A percentile compares a stretch with the other conserved stretches of the same genome.
These are phyloP conservation scores for Holotrichia oblita DNA, from an alignment of 1,140 invertebrate genomes.

Conservation along the genomic window DNA sequence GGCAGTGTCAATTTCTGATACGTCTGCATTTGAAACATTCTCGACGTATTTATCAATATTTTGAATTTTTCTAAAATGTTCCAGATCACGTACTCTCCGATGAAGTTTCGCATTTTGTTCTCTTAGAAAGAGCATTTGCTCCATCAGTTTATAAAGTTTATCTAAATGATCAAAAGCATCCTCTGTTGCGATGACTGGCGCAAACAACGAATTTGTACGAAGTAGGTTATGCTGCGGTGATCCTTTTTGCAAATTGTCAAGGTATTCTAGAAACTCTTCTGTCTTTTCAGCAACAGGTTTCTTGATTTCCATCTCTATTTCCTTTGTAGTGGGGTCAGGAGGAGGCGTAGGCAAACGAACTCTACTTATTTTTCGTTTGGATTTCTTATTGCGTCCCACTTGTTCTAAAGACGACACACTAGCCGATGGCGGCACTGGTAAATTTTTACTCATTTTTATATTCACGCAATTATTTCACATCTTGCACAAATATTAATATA, in stretches of 20 bases:
- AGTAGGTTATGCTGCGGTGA: constrained; percentile 45
- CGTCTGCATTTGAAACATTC: constrained; percentile 60
- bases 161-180: constrained; percentile 79
- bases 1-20: constrained; percentile 64
- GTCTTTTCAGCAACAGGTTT: constrained; percentile 37
- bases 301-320: constrained; percentile 43
- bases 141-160: constrained; percentile 77
- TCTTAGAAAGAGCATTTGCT: constrained; percentile 76
- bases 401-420: constrained; percentile 36
- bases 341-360: constrained; percentile 56
- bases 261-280: constrained; percentile 55
- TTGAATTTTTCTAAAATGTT: constrained; percentile 74
- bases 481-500: constrained; percentile 13
- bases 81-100: constrained; percentile 75
- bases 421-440: constrained; percentile 27
- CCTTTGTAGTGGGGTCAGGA: constrained; percentile 51
- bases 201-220: constrained; percentile 60
- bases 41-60: constrained; percentile 63
- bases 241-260: constrained; percentile 52
- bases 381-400: constrained; percentile 45
- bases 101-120: constrained; percentile 76
- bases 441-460: constrained; percentile 49
- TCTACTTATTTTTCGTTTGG: constrained; percentile 48
- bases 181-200: constrained; percentile 64
- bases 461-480: background rate